A percentile compares a stretch with the other conserved stretches of the same genome.
Conservation (phyloP, 2,113 vertebrate species). For the Nicator chloris region DNA sequence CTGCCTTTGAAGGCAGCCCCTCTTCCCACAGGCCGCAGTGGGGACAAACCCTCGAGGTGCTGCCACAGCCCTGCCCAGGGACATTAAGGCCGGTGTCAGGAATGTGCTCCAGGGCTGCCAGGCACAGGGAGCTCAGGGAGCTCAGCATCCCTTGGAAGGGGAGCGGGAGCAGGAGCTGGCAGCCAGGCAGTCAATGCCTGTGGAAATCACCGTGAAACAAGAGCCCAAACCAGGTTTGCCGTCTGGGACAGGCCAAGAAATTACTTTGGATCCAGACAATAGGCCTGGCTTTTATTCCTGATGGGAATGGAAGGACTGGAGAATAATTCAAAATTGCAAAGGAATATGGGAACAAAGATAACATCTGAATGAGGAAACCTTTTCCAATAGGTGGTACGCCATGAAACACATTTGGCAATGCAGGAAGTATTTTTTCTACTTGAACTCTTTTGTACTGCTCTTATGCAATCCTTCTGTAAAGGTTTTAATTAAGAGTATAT, state of each 20-base stretch:
- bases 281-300: not conserved
- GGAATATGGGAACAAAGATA: not conserved
- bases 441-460: not conserved
- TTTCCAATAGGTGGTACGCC: not conserved
- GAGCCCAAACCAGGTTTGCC: not conserved
- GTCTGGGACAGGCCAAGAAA: not conserved
- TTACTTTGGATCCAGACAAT: not conserved
- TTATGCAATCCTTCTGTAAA: not conserved
- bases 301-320: accelerated
- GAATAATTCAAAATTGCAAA: not conserved
- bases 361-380: not conserved
- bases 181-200: not conserved
- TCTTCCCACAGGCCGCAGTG: not conserved
- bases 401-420: not conserved
- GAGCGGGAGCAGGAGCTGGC: not conserved
- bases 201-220: not conserved
- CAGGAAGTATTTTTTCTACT: not conserved
- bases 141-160: not conserved
- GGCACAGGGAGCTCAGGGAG: not conserved
- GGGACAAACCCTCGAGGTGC: not conserved
- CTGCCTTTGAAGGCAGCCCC: not conserved
- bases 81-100: not conserved
- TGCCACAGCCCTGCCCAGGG: not conserved
- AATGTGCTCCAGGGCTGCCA: not conserved
- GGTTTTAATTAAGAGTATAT: not conserved